phyloP scores from a whole-genome alignment of 2,797 vertebrate genomes.

The Merluccius polli region DNA sequence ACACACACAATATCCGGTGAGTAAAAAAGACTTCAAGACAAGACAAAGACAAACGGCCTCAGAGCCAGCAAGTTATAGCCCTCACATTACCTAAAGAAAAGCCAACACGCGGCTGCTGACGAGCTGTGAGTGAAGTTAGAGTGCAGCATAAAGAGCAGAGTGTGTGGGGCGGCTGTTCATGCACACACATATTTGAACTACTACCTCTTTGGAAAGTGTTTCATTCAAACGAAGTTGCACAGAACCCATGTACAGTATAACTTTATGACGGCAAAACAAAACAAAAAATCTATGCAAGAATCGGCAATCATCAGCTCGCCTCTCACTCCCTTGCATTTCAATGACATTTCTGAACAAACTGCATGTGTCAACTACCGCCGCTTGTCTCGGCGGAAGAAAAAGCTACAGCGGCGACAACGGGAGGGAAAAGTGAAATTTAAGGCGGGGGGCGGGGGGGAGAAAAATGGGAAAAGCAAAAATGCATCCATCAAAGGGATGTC shows the following conservation, averaged over 20 bases:
- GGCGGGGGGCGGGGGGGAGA: not conserved
- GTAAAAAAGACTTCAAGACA: slow-evolving; percentile 7
- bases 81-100: not conserved
- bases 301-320: no score
- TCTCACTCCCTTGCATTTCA: not conserved
- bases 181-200: not conserved
- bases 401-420: not conserved
- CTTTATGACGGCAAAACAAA: no score
- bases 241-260: no score
- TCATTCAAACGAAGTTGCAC: no score
- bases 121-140: not conserved
- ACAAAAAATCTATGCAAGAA: no score
- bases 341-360: not conserved
- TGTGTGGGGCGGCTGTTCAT: no score
- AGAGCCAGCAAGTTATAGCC: not conserved
- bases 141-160: no score
- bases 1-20: not conserved
- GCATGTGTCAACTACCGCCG: not conserved
- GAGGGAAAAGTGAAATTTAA: not conserved
- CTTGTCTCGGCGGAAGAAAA: not conserved
- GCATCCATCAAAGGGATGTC: not conserved
- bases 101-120: not conserved
- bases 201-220: not conserved
- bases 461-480: not conserved
- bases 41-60: no score